These are phyloP conservation scores for Pachyuromys duprasi DNA, from an alignment of 2,797 vertebrate genomes.

Conservation along the genomic window DNA sequence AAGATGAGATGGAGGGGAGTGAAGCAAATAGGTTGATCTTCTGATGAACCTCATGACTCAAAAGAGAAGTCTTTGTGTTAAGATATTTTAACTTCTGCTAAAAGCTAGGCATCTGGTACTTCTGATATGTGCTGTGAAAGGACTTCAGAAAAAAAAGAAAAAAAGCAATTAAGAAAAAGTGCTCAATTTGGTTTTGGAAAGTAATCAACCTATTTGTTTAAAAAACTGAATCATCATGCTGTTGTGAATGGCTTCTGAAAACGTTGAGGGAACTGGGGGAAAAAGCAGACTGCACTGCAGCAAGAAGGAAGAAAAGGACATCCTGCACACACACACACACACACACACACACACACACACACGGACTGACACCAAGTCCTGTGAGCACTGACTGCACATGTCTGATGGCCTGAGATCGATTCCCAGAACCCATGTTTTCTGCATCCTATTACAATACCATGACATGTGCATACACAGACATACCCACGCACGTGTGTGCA, in stretches of 20 bases:
- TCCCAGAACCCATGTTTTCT: neutral
- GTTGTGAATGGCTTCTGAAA: slow-evolving; percentile 47
- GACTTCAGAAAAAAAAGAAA: neutral
- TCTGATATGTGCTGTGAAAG: neutral
- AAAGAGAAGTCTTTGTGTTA: neutral
- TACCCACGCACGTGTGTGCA: too few species aligned
- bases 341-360: neutral
- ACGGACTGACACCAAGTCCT: neutral
- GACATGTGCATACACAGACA: neutral
- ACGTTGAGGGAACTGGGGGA: neutral
- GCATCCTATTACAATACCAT: neutral
- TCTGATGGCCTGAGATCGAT: neutral
- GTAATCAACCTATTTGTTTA: neutral
- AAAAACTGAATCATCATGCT: neutral
- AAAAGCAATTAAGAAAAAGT: neutral
- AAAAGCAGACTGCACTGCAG: neutral
- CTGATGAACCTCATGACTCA: neutral
- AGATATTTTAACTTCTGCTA: neutral
- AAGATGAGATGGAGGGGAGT: neutral
- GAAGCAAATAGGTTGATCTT: neutral
- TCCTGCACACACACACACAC: neutral
- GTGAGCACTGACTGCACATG: neutral
- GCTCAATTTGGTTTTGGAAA: slow-evolving; percentile 26
- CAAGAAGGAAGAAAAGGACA: neutral
- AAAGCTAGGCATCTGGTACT: neutral